A percentile compares a stretch with the other conserved stretches of the same genome.
Evolutionary conservation across 2,888 invertebrate species (phyloP).

Genomic region (Acanthacorydalis orientalis): DNA sequence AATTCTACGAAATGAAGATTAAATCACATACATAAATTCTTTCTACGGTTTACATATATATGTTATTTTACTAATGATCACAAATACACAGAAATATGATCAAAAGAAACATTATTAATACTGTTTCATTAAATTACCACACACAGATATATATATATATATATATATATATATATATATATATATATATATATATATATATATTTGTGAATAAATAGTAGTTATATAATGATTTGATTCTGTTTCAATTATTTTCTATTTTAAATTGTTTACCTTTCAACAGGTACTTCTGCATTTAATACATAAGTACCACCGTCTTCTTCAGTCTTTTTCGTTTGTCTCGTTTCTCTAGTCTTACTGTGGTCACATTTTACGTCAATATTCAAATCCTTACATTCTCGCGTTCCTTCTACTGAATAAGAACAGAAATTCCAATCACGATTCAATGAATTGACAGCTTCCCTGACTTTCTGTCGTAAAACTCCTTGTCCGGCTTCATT

Average conservation of each 20-base stretch:
- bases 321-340: conserved; percentile 39
- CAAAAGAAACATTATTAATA: too few relatives aligned
- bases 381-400: conserved; percentile 78
- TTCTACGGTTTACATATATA: not conserved
- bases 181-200: too few relatives aligned
- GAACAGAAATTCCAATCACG: conserved; percentile 96
- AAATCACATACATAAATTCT: not conserved
- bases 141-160: too few relatives aligned
- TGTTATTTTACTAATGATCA: not conserved
- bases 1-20: not conserved
- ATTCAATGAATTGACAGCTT: conserved; percentile 79
- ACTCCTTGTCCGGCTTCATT: conserved; percentile 92
- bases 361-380: conserved; percentile 88
- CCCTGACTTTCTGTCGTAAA: conserved; percentile 71
- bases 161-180: too few relatives aligned
- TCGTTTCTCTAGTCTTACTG: conserved; percentile 43
- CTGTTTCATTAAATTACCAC: too few relatives aligned
- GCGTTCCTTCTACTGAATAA: conserved; percentile 69
- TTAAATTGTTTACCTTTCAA: conserved; percentile 47
- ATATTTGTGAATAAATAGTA: too few relatives aligned
- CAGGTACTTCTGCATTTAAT: conserved; percentile 64
- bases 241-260: too few relatives aligned
- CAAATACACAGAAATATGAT: not conserved
- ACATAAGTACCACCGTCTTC: conserved; percentile 66
- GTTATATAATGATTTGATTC: too few relatives aligned